Evolutionary conservation across 2,797 vertebrate species (phyloP), one percentile per base, ranked within the genome.

Genomic region (Characodon lateralis): DNA sequence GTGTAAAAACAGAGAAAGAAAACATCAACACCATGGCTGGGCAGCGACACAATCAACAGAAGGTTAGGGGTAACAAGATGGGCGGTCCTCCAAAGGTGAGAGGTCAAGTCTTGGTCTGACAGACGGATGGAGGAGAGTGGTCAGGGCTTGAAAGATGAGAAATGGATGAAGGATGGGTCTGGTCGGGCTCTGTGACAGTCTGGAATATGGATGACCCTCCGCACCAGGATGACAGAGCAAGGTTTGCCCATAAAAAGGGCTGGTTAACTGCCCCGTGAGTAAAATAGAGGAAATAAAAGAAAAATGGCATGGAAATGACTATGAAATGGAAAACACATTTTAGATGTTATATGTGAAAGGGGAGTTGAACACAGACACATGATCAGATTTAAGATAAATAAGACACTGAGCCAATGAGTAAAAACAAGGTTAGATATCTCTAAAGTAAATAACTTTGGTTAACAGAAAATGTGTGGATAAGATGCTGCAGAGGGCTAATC

Each of bases 61-160:
- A 69, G 90, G 90, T 89, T 89, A 81, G 86, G 86, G 87, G 86
- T 94, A 93, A 94, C 91, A 84, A 92, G 90, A 83, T 89, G 89
- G 93, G 93, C 89, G 90, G 87, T 59, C 78, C 84, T 59, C 72
- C 6, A 59, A 85, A 85, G 94, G 92, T 94, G 76, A 94, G 78
- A 91, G 94, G 94, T 95, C 92, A 94, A 89, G 79, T 85, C 86
- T 75, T 75, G 83, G 79, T 70, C 87, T 94, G 93, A 94, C 94
- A 91, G 90, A 93, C 81, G 71, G 92, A 90, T 85, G 85, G 91
- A 91, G 75, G 85, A 92, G 90, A 90, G 91, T 78, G 89, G 87
- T 88, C 84, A 82, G 85, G 78, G 73, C 59, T 86, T 92, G 91
- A 94, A 88, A 89, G 87, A 92, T 89, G 89, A 86, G 89, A 83